phyloP scores from a whole-genome alignment of 1,140 invertebrate genomes.

The Babylonia areolata region DNA sequence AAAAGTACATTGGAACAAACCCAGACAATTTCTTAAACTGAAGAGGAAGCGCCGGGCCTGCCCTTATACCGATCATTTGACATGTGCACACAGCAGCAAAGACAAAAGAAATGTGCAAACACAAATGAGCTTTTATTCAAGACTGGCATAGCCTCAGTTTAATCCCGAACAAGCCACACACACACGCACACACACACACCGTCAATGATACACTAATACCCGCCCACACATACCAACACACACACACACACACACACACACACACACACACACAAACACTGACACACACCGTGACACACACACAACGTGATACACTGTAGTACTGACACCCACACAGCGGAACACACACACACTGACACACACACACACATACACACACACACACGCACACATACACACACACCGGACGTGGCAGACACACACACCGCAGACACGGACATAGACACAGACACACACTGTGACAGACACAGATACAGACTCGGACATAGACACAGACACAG shows the following conservation, averaged over 20 bases:
- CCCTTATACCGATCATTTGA: too few species aligned
- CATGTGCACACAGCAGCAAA: too few species aligned
- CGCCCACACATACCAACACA: neutral
- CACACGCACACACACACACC: neutral
- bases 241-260: slow-evolving; percentile 7
- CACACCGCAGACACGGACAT: neutral
- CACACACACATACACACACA: neutral
- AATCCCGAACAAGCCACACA: neutral
- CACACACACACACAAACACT: slow-evolving; percentile 2
- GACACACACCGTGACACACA: slow-evolving; percentile 5
- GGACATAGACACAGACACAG: neutral
- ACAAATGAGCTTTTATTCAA: too few species aligned
- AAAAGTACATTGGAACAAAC: too few species aligned
- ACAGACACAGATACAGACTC: neutral
- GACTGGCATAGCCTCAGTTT: too few species aligned
- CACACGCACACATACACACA: neutral
- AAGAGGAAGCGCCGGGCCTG: too few species aligned
- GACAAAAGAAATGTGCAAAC: too few species aligned
- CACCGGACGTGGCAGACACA: neutral
- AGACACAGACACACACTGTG: neutral
- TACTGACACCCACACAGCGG: neutral
- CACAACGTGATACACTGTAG: too few species aligned
- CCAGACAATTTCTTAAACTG: too few species aligned
- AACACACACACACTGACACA: neutral
- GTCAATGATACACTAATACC: too few species aligned